Evolutionary conservation across 2,888 invertebrate species (phyloP), one percentile per base, ranked within the genome.

Genomic region (Philereme vetulata): DNA sequence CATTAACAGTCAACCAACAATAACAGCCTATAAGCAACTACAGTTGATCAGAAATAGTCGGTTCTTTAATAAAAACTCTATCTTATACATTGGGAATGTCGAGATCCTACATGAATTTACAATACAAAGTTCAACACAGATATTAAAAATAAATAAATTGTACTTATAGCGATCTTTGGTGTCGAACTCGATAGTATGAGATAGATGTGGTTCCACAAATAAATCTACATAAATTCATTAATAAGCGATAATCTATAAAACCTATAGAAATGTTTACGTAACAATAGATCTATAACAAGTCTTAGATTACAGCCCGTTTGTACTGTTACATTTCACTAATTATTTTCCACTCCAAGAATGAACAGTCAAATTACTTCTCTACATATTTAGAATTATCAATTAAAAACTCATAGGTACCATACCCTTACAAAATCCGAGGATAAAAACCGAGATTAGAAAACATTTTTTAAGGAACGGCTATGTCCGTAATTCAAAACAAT

Each of bases 141-240:
- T 68, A 70, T 71, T 70, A 69, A 67, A 75, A 74, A 74, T 80
- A 72, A 78, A 76, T 70, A 75, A 77, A 75, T 86, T 80, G 75
- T 78, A 80, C 78, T 78, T 86, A 83, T 67, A 80, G 75, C 72
- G 71, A 77, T 90, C 91, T 91, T 91, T 91, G 91, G 91, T 85
- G 90, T 82, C 87, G 76, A 73, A 72, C 72, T 68, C 64, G 51
- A 66, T 64, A 66, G 56, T 60, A 72, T 75, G 74, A 76, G 74
- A 79, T 78, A 76, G 72, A 68, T 72, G 65, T 50, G 74, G 75
- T 75, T 72, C 66, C 55, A 67, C 56, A 63, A 48, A 52, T 64
- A 53, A 63, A 57, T 54, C 66, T 68, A 71, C 58, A 65, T 67
- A 67, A 71, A 68, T 64, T 71, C 62, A 62, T 62, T 64, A 56